A percentile compares a stretch with the other conserved stretches of the same genome.
Conservation (phyloP, 2,797 vertebrate species). For the Pampus argenteus region DNA sequence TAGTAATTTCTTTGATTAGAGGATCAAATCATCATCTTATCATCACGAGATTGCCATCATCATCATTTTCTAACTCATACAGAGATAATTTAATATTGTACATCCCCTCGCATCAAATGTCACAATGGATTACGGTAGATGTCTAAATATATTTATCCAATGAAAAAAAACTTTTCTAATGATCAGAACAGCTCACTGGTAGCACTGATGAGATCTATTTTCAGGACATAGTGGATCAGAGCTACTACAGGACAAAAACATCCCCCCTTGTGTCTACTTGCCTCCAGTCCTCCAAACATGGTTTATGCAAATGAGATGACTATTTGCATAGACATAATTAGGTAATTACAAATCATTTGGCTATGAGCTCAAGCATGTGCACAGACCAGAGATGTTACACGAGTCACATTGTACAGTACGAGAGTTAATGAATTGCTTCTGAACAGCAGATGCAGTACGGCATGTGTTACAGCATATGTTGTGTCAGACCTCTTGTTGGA, state of each 20-base stretch:
- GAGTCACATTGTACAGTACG: conserved; percentile 82
- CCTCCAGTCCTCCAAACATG: conserved; percentile 79
- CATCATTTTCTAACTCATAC: conserved; percentile 22
- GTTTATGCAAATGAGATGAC: conserved; percentile 88
- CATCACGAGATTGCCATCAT: conserved; percentile 20
- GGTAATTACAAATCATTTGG: conserved; percentile 93
- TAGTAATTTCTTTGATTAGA: conserved; percentile 53
- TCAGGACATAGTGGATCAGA: conserved; percentile 28
- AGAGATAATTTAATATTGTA: conserved; percentile 41
- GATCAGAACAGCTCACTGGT: conserved; percentile 6
- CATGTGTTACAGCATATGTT: conserved; percentile 82
- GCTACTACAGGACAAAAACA: conserved; percentile 34
- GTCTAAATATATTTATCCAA: conserved; percentile 13
- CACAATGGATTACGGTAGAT: conserved; percentile 15
- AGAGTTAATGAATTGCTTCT: conserved; percentile 82
- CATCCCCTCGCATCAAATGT: conserved; percentile 11
- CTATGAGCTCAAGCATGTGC: conserved; percentile 89
- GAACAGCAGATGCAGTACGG: conserved; percentile 66
- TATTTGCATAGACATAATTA: conserved; percentile 94
- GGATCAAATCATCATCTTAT: conserved; percentile 23
- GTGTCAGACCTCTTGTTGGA: conserved; percentile 71
- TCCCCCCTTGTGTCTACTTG: conserved; percentile 69
- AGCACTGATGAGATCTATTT: conserved; percentile 21
- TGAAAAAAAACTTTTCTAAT: conserved; percentile 17
- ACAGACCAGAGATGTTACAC: conserved; percentile 82